Evolutionary conservation across 2,888 invertebrate species (phyloP), one percentile per base, ranked within the genome.

Genomic region (Andrena flavipes): DNA sequence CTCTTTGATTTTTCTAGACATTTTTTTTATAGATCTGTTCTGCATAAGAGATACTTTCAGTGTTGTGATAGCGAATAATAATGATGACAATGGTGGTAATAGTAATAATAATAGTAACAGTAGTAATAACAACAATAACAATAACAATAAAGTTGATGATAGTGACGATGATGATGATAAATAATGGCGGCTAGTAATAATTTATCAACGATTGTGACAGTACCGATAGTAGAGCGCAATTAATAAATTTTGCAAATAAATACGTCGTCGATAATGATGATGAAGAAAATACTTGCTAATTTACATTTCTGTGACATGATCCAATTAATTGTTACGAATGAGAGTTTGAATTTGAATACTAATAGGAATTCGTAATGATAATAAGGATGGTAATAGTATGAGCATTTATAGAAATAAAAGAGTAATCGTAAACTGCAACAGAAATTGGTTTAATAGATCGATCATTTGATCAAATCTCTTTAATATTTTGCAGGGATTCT

Each of bases 371-470:
- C 63, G 62, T 60, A 78, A 82, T 81, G 79, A 80, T 73, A 62
- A 84, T 77, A 77, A 59, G 80, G 80, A 56, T 84, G 82, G 75
- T 84, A 80, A 72, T 82, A 80, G 80, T 73, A 60, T 81, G 82
- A 84, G 79, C 83, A 82, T 80, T 80, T 78, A 85, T 74, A 86
- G 84, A 86, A 90, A 88, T 88, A 84, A 90, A 90, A 86, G 82
- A 89, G 87, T 84, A 83, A 85, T 87, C 76, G 77, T 83, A 82
- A 87, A 83, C 88, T 82, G 84, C 86, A 86, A 89, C 87, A 88
- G 84, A 90, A 90, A 88, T 86, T 73, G 78, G 81, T 87, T 89
- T 85, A 88, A 89, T 89, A 82, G 82, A 85, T 73, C 67, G 84
- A 89, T 69, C 64, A 13, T 70, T 70, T n/a, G 71, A 84, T 76